phyloP scores from a whole-genome alignment of 2,888 invertebrate genomes.

The Lutraria lutraria region DNA sequence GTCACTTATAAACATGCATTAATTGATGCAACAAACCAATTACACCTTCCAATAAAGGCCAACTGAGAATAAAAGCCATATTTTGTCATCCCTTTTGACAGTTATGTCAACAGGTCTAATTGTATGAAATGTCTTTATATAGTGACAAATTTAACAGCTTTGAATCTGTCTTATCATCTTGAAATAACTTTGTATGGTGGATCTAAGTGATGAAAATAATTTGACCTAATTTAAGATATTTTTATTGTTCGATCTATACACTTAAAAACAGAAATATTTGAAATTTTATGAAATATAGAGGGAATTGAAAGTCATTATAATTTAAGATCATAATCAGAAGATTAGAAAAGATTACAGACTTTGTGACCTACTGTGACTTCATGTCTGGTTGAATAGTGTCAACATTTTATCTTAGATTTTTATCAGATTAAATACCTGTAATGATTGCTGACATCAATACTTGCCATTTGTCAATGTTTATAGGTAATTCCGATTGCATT shows the following conservation, averaged over 20 bases:
- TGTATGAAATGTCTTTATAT: too few relatives aligned
- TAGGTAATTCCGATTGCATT: too few relatives aligned
- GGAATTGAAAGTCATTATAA: not conserved
- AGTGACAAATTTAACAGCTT: too few relatives aligned
- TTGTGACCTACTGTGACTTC: not conserved
- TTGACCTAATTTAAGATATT: not conserved
- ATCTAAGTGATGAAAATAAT: too few relatives aligned
- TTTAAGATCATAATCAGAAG: not conserved
- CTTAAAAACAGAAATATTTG: not conserved
- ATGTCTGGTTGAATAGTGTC: not conserved
- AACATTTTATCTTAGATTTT: not conserved
- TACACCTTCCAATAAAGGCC: too few relatives aligned
- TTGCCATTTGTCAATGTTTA: not conserved
- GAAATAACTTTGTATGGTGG: too few relatives aligned
- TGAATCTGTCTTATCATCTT: too few relatives aligned
- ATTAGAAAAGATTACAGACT: not conserved
- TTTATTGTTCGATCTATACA: not conserved
- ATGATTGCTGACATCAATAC: not conserved
- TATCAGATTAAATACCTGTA: conserved; percentile 13
- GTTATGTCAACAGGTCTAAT: too few relatives aligned
- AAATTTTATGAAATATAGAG: not conserved
- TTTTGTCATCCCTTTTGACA: too few relatives aligned
- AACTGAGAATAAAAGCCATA: too few relatives aligned
- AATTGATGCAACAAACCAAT: too few relatives aligned
- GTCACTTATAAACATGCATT: too few relatives aligned